Percentiles rank a stretch among this genome's conserved stretches.
Evolutionary conservation across 1,140 invertebrate species (phyloP).

Genomic region (Pemphigus obesinymphae): DNA sequence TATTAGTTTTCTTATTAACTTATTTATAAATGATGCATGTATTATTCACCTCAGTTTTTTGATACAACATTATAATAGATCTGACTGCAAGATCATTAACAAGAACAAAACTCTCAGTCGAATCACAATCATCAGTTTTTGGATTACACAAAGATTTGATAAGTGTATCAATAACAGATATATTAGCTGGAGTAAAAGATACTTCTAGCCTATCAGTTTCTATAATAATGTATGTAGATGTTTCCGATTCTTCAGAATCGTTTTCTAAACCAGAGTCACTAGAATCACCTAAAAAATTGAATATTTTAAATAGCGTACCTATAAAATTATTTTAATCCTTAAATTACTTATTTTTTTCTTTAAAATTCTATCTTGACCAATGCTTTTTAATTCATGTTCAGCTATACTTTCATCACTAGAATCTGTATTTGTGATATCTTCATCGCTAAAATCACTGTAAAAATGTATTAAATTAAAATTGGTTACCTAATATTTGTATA

Average conservation of each 20-base stretch:
- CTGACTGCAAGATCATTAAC: constrained; percentile 46
- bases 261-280: constrained; percentile 53
- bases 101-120: constrained; percentile 38
- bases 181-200: constrained; percentile 62
- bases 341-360: constrained; percentile 33
- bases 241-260: constrained; percentile 52
- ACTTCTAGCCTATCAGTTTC: constrained; percentile 65
- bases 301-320: neutral
- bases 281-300: constrained; percentile 47
- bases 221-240: constrained; percentile 64
- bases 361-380: neutral
- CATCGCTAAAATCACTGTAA: constrained; percentile 37
- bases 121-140: constrained; percentile 36
- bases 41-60: constrained; percentile 45
- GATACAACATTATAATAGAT: constrained; percentile 45
- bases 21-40: neutral
- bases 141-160: constrained; percentile 52
- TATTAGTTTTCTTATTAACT: neutral
- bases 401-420: constrained; percentile 26
- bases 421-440: constrained; percentile 32
- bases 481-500: neutral
- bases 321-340: neutral
- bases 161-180: constrained; percentile 60
- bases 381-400: neutral
- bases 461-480: neutral